Base-by-base conservation (phyloP, 1,140 invertebrate species). In the Calycopis cecrops region DNA sequence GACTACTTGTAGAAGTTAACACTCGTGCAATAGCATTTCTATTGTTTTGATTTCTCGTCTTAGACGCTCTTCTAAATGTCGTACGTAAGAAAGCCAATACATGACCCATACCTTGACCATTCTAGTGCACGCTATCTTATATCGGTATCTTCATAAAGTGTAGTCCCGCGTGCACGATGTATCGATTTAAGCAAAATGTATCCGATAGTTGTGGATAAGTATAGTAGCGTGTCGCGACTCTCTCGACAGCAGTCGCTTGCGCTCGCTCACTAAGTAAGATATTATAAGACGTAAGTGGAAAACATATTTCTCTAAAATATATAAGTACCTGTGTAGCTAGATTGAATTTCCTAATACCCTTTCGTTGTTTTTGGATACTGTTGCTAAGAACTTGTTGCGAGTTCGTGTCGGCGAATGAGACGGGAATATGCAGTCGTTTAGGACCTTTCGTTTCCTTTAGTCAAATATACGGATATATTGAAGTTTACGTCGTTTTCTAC, bases 311-410 rank as follows among this genome's bases (percentile, higher is more conserved):
- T 76, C 60, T 55, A 64, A 63, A 70, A 73, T 57, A 73, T 79
- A 73, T 75, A 73, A 77, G 83, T 86, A 84, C 80, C 80, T 86
- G 83, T 81, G 75, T 86, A 86, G 83, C 74, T 86, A 86, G 83
- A 76, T 68, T 74, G 69, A 86, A 86, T 86, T 85, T 81, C 78
- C 65, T 72, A 70, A 65, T 55, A 60, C 61, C 54, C 50, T 65
- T 62, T 58, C 57, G 71, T 71, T 68, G 53, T 65, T 60, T 57
- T 79, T 76, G 71, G 69, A 76, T 79, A 80, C 70, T 77, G 74
- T 82, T 78, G 74, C 72, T 55, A 33, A 44, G 52, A 42, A 54
- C 38, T 54, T 42, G 52, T 42, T 38, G 38, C 38, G 42, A 44
- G 14, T 44, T 14, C 17, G 40, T 44, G 14, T 44, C 40, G 40